Base-by-base conservation (phyloP, 2,888 invertebrate species). In the Sepioteuthis lessoniana region DNA sequence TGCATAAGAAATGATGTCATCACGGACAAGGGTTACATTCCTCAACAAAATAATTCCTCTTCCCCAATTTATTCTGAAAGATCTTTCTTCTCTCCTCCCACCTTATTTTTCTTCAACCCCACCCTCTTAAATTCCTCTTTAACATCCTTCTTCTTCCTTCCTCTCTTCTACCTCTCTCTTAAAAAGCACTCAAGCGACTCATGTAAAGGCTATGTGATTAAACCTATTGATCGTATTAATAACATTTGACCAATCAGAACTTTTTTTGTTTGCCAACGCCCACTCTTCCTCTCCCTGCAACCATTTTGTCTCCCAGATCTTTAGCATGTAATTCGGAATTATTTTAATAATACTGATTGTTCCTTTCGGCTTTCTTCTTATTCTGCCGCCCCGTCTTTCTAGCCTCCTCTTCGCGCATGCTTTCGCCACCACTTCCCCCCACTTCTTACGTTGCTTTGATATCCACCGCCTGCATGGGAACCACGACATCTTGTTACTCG, bases 251-350 rank as follows among this genome's bases (percentile, higher is more conserved):
- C 76, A 76, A 76, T 76, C 76, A 76, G 35, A 76, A 76, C n/a
- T 76, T n/a, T 76, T n/a, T 76, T 76, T 76, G 76, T 76, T 35
- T n/a, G 76, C n/a, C 76, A 35, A n/a, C 76, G 76, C 76, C 76
- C n/a, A 76, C 76, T 76, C 76, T 19, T 35, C 76, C n/a, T 16
- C 76, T 76, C 76, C 16, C 35, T 76, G 16, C n/a, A 3, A n/a
- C 76, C 19, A n/a, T 76, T 13, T 35, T 16, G 10, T 10, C 76
- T 16, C 16, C n/a, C 76, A 7, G n/a, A 10, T 10, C n/a, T 76
- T 76, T 76, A 76, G n/a, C 76, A 76, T 76, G 76, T 76, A 76
- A 76, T 76, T 76, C 76, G 76, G 76, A 76, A 76, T 76, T 76
- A 76, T 76, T 76, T 76, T 76, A 76, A 76, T 76, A 76, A 76